A percentile compares a stretch with the other conserved stretches of the same genome.
These are phyloP conservation scores for Drosophila tripunctata DNA, from an alignment of 2,888 invertebrate genomes.

Conservation along the genomic window DNA sequence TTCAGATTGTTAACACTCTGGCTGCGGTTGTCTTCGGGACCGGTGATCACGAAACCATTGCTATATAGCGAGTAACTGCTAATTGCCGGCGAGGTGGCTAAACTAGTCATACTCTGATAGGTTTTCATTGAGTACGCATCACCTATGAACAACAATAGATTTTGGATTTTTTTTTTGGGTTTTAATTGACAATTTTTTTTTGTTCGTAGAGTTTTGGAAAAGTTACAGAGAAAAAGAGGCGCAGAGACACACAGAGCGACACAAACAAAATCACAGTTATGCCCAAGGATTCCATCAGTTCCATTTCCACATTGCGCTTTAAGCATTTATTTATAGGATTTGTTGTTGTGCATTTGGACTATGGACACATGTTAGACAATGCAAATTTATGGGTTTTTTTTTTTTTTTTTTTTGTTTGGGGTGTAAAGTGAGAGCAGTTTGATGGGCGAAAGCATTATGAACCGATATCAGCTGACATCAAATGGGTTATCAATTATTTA, in stretches of 20 bases:
- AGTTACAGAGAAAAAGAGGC: neutral
- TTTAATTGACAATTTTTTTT: constrained; percentile 31
- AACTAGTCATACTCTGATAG: constrained; percentile 84
- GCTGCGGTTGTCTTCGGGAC: constrained; percentile 62
- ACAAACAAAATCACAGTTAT: constrained; percentile 27
- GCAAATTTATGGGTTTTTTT: neutral
- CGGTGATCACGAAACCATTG: constrained; percentile 82
- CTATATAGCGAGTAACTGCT: constrained; percentile 84
- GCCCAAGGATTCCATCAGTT: constrained; percentile 26
- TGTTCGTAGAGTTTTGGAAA: constrained; percentile 2
- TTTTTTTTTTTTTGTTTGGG: too few species aligned
- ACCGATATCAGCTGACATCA: constrained; percentile 11
- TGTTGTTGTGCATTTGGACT: too few species aligned
- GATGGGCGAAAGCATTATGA: too few species aligned
- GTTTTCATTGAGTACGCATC: constrained; percentile 85
- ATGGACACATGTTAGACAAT: constrained; percentile 65
- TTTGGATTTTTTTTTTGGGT: constrained; percentile 35
- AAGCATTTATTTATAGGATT: constrained; percentile 34
- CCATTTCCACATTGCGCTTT: constrained; percentile 39
- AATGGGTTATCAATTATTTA: constrained; percentile 25
- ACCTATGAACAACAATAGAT: constrained; percentile 76
- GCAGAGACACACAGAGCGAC: constrained; percentile 2
- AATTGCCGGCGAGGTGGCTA: constrained; percentile 84
- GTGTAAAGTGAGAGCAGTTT: too few species aligned
- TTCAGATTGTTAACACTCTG: constrained; percentile 70